These are phyloP conservation scores for Pseudopipra pipra DNA, from an alignment of 2,113 vertebrate species.

Conservation along the genomic window DNA sequence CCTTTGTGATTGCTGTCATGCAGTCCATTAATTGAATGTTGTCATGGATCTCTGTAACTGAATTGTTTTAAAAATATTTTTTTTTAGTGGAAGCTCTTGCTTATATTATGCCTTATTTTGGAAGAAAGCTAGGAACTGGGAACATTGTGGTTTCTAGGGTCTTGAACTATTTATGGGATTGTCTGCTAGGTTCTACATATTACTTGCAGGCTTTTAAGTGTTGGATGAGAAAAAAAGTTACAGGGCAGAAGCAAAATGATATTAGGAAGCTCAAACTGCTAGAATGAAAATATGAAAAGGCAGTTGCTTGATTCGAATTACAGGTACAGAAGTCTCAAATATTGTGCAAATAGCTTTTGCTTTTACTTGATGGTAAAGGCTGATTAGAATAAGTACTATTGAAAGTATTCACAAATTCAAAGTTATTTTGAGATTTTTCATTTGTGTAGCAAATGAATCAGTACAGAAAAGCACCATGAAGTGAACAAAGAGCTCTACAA, in stretches of 20 bases:
- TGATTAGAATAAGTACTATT: not conserved
- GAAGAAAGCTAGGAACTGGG: conserved; percentile 11
- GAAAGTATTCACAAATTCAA: not conserved
- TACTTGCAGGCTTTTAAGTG: not conserved
- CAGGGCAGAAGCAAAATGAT: not conserved
- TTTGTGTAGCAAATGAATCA: not conserved
- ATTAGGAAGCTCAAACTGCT: not conserved
- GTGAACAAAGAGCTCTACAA: not conserved
- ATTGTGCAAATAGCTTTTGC: not conserved
- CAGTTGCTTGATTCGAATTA: not conserved
- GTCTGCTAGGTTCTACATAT: not conserved
- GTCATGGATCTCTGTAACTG: not conserved
- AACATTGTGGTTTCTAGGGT: not conserved
- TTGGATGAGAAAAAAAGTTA: not conserved
- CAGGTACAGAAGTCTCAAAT: not conserved
- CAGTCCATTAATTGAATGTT: not conserved
- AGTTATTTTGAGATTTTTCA: not conserved
- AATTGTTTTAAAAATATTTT: not conserved
- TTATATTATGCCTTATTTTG: conserved; percentile 11
- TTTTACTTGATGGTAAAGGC: not conserved
- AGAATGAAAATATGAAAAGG: not conserved
- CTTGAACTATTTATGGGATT: conserved; percentile 12
- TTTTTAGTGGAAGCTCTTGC: not conserved
- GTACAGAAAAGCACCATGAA: not conserved
- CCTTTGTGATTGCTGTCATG: not conserved